Percentiles rank a stretch among this genome's conserved stretches.
Evolutionary conservation across 2,113 vertebrate genomes (phyloP).

Genomic region (Macquaria australasica): DNA sequence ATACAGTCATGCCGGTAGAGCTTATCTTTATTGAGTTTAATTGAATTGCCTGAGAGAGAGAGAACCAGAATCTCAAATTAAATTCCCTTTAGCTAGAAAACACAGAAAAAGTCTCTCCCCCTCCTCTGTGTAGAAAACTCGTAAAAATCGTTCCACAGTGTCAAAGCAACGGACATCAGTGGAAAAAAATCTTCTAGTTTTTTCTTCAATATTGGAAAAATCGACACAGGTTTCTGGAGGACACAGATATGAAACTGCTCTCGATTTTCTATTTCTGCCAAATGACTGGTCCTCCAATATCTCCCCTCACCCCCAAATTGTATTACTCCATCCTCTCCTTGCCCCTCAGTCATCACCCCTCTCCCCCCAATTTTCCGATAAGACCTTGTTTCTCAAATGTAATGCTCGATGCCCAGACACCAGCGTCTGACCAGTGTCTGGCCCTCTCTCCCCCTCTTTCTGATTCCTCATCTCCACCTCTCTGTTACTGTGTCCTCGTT

Average conservation of each 20-base stretch:
- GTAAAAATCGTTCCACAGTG: conserved; percentile 12
- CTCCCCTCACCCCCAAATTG: conserved; percentile 66
- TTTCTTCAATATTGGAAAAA: conserved; percentile 54
- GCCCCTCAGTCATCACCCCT: conserved; percentile 44
- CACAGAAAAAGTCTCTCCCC: not conserved
- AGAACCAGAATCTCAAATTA: conserved; percentile 56
- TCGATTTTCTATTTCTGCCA: conserved; percentile 70
- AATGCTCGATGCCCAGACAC: conserved; percentile 52
- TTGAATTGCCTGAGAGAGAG: conserved; percentile 19
- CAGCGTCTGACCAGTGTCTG: conserved; percentile 27
- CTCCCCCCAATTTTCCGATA: conserved; percentile 65
- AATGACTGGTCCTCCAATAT: conserved; percentile 66
- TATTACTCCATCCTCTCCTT: conserved; percentile 62
- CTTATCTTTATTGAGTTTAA: conserved; percentile 43
- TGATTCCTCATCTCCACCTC: conserved; percentile 51
- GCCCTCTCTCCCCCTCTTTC: conserved; percentile 42
- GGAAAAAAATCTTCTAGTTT: conserved; percentile 7
- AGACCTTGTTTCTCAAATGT: conserved; percentile 66
- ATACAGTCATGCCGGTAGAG: conserved; percentile 10
- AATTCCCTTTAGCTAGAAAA: conserved; percentile 36
- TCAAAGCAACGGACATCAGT: conserved; percentile 34
- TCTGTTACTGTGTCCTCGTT: conserved; percentile 45
- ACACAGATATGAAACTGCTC: conserved; percentile 60
- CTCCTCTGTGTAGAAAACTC: conserved; percentile 22
- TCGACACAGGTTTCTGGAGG: conserved; percentile 55